Conservation (phyloP, 2,797 vertebrate species). For the Manis pentadactyla region DNA sequence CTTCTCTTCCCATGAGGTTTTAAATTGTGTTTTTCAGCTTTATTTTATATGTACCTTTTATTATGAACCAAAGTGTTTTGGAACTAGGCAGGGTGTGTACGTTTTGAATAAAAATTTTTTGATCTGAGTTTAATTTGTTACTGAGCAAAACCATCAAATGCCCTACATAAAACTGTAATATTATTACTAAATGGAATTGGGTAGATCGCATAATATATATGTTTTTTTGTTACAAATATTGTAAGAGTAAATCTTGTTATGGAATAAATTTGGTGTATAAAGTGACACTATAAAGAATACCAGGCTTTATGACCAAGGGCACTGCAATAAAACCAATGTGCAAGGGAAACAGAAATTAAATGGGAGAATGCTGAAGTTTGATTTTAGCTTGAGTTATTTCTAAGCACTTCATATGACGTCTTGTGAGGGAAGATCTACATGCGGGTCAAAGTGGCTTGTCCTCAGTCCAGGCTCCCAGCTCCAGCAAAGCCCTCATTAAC, state of each 20-base stretch:
- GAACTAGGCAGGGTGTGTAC: not conserved
- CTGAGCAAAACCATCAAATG: not conserved
- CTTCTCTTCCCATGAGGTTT: not conserved
- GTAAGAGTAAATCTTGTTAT: not conserved
- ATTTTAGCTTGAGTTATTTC: not conserved
- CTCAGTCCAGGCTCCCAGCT: not conserved
- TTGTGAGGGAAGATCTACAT: not conserved
- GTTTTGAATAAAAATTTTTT: slow-evolving; percentile 35
- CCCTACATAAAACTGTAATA: slow-evolving; percentile 9
- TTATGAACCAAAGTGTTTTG: not conserved
- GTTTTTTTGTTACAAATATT: not conserved
- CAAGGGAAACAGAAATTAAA: not conserved
- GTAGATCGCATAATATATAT: not conserved
- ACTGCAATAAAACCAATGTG: not conserved
- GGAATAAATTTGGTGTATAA: not conserved
- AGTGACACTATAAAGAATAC: not conserved
- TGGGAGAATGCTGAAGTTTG: not conserved
- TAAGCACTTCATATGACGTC: not conserved
- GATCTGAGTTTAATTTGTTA: slow-evolving; percentile 29
- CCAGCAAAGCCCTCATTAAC: fast-evolving
- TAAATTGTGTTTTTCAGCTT: not conserved
- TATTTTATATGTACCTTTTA: slow-evolving; percentile 15
- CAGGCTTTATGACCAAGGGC: not conserved
- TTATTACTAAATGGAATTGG: not conserved
- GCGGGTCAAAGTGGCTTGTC: not conserved